Evolutionary conservation across 2,888 invertebrate species (phyloP), one percentile per base, ranked within the genome.

Genomic region (Drosophila pseudotakahashii): DNA sequence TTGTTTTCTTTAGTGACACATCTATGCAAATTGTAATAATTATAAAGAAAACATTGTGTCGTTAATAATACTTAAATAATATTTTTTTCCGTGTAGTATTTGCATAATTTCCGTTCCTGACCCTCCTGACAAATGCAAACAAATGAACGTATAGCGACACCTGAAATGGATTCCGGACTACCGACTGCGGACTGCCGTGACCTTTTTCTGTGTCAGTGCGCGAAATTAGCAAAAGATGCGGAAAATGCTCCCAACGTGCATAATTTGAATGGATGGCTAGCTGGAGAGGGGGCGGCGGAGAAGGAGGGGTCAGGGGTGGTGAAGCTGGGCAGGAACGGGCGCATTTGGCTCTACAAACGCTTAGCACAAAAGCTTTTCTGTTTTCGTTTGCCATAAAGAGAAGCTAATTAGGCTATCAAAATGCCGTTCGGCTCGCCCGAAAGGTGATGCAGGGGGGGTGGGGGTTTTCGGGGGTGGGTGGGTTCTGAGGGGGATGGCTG

Each of bases 381-480:
- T 67, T 66, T 67, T 66, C 66, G 66, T 66, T 67, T 67, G 66
- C 70, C 75, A 81, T 81, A 81, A 81, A 83, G 82, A 79, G 83
- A 83, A 76, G 81, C 82, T 83, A 83, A 83, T 83, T 83, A 83
- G 82, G 86, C 82, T 86, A 83, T 83, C 83, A 83, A 83, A 83
- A 83, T 83, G 82, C 86, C 67, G 69, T 62, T 71, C 70, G 70
- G 70, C 61, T 61, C 16, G 66, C 37, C 37, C 60, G 16, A 60
- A 60, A 62, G 47, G 47, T 59, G 47, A 26, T 16, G n/a, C 30
- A n/a, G 9, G 19, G 9, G 19, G 19, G 30, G 42, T 32, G 26
- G 53, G 13, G 4, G 16, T n/a, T 7, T 16, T 7, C n/a, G 42
- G 44, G 32, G 7, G 44, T 26, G 7, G 47, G 16, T 4, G n/a